Evolutionary conservation across 2,888 invertebrate genomes (phyloP).

Genomic region (Phragmatobia fuliginosa): DNA sequence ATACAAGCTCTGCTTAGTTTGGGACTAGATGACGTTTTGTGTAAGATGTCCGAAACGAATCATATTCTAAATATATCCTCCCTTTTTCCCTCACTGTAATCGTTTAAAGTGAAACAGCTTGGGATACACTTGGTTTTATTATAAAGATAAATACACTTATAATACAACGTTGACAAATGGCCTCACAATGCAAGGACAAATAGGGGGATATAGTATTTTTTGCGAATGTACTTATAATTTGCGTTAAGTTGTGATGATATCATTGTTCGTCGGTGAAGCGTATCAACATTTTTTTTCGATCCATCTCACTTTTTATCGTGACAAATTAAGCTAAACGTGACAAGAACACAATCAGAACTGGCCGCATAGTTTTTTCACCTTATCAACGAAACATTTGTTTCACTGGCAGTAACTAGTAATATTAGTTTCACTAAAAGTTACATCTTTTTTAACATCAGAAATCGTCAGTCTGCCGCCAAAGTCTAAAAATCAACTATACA

Average conservation of each 20-base stretch:
- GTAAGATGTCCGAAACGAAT: no score
- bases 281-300: conserved; percentile 55
- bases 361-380: conserved; percentile 13
- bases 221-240: conserved; percentile 54
- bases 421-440: conserved; percentile 5
- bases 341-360: conserved; percentile 4
- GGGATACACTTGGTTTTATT: no score
- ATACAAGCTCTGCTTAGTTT: no score
- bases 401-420: not conserved
- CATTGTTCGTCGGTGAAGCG: conserved; percentile 61
- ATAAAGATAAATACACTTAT: conserved; percentile 16
- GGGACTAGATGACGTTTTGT: no score
- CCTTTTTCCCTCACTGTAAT: not conserved
- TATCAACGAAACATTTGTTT: conserved; percentile 13
- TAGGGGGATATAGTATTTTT: conserved; percentile 52
- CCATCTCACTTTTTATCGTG: conserved; percentile 29
- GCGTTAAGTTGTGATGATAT: conserved; percentile 62
- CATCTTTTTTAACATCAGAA: conserved; percentile 27
- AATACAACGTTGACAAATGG: conserved; percentile 49
- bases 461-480: conserved; percentile 8
- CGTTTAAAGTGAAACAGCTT: no score
- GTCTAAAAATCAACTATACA: conserved; percentile 7
- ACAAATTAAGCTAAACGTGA: conserved; percentile 32
- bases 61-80: not conserved
- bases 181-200: conserved; percentile 59